Conservation (phyloP, 2,888 invertebrate species). For the Meiosimyza platycephala region DNA sequence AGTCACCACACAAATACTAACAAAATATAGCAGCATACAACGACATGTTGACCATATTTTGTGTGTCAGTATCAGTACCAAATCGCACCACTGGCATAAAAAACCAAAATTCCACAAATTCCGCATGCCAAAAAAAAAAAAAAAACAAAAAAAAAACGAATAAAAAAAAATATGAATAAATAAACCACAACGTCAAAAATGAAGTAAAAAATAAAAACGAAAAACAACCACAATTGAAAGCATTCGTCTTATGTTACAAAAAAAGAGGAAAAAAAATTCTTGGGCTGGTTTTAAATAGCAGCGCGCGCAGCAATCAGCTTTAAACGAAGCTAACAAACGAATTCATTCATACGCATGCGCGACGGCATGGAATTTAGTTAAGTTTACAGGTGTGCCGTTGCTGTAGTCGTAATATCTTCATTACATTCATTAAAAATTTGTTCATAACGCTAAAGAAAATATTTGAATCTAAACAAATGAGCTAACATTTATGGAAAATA, state of each 20-base stretch:
- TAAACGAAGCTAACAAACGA: not conserved
- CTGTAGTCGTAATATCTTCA: conserved; percentile 3
- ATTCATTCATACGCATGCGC: conserved; percentile 14
- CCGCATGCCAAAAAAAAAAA: conserved; percentile 3
- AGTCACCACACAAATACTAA: too few relatives aligned
- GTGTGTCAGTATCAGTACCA: not conserved
- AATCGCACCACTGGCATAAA: conserved; percentile 5
- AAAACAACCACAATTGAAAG: not conserved
- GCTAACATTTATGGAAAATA: too few relatives aligned
- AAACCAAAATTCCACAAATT: not conserved
- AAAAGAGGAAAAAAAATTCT: not conserved
- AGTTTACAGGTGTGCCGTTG: conserved; percentile 22
- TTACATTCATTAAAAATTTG: too few relatives aligned
- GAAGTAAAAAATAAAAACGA: not conserved
- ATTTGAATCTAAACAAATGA: too few relatives aligned
- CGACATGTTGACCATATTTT: too few relatives aligned
- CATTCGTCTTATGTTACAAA: not conserved
- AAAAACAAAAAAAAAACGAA: not conserved
- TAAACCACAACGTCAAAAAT: not conserved
- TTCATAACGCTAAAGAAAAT: too few relatives aligned
- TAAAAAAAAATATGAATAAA: not conserved
- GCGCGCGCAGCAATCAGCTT: not conserved
- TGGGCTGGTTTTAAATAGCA: not conserved
- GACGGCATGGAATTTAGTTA: not conserved
- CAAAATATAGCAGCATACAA: too few relatives aligned